Evolutionary conservation across 2,113 vertebrate species (phyloP).

Genomic region (Saiga tatarica): DNA sequence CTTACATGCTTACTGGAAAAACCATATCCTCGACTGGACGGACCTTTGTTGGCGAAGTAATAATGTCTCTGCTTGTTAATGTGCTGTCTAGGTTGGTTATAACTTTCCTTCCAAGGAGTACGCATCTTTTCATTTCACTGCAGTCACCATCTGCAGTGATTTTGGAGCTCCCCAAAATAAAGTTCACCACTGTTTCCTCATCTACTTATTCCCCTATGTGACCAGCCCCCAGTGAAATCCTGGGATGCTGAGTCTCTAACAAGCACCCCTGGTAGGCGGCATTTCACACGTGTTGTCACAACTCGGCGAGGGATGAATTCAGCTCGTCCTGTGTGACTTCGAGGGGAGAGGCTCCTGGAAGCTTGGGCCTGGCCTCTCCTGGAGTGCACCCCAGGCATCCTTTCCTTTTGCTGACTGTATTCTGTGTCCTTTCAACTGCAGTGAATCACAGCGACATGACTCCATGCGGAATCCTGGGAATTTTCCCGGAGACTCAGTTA

Average conservation of each 20-base stretch:
- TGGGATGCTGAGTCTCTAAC: background rate
- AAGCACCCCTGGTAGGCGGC: background rate
- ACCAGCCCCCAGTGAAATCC: background rate
- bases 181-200: background rate
- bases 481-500: background rate
- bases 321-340: background rate
- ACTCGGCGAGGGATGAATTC: rapidly evolving
- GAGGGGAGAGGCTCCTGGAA: background rate
- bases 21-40: background rate
- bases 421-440: background rate
- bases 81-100: background rate
- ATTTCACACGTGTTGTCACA: background rate
- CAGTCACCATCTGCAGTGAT: background rate
- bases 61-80: background rate
- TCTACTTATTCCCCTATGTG: background rate
- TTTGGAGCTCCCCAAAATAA: background rate
- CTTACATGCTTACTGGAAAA: background rate
- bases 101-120: background rate
- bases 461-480: background rate
- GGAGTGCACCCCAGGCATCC: background rate
- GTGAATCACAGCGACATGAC: background rate
- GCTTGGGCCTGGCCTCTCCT: background rate
- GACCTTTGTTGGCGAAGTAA: background rate
- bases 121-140: background rate
- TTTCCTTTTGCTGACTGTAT: background rate